phyloP scores from a whole-genome alignment of 64 coral and sea anemone genomes.

The Montipora foliosa region DNA sequence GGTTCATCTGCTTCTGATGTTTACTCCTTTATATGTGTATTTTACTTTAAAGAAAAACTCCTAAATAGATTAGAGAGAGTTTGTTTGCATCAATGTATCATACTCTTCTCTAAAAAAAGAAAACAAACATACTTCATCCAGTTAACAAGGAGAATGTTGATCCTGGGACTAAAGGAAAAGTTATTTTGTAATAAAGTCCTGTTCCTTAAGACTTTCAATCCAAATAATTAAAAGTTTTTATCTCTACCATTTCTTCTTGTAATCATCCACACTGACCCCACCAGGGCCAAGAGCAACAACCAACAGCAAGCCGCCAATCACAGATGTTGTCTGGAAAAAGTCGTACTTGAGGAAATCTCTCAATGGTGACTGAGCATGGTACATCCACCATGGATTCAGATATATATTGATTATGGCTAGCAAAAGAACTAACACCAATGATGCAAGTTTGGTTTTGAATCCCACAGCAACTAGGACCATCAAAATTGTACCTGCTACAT shows the following conservation, averaged over 20 bases:
- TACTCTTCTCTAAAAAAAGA: too few relatives aligned
- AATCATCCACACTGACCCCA: conserved; percentile 98
- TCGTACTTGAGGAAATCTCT: conserved; percentile 99
- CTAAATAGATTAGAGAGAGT: neutral
- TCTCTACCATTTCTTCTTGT: conserved; percentile 98
- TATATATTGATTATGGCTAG: conserved; percentile 87
- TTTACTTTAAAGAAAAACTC: neutral
- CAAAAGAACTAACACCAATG: conserved; percentile 87
- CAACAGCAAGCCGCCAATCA: conserved; percentile 94
- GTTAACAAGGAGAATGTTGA: neutral
- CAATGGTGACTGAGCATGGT: conserved; percentile 88
- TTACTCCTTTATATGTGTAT: neutral
- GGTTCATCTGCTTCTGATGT: neutral
- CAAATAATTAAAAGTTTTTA: neutral
- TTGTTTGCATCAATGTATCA: too few relatives aligned
- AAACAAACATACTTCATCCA: too few relatives aligned
- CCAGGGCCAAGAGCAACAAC: conserved; percentile 98
- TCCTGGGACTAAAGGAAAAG: neutral
- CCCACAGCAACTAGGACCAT: conserved; percentile 96
- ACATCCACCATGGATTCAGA: conserved; percentile 98
- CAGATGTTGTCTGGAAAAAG: conserved; percentile 98
- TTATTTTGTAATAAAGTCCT: neutral
- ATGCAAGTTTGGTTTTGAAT: conserved; percentile 97
- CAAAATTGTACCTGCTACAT: conserved; percentile 85
- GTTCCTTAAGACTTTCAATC: conserved; percentile 3